Evolutionary conservation across 2,113 vertebrate genomes (phyloP).

Genomic region (Apaloderma vittatum): DNA sequence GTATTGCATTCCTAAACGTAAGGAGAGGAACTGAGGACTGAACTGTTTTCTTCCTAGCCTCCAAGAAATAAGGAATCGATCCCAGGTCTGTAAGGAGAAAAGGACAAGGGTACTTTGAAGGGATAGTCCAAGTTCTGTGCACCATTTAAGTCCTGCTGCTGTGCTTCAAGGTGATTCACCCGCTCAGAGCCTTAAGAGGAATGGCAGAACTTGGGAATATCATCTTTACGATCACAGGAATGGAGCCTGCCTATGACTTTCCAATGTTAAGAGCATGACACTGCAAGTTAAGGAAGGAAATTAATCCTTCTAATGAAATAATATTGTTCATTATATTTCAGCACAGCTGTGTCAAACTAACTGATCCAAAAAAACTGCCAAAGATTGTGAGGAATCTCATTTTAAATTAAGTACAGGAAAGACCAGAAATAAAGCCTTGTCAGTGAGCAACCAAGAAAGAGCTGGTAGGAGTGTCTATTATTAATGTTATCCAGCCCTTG

Average conservation of each 20-base stretch:
- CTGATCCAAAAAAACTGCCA: not conserved
- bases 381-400: not conserved
- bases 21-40: not conserved
- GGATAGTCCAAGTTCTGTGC: not conserved
- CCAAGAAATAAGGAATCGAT: not conserved
- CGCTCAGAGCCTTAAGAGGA: not conserved
- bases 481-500: constrained; percentile 3
- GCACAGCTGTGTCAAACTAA: not conserved
- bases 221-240: not conserved
- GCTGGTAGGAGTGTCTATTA: constrained; percentile 4
- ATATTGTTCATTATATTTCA: not conserved
- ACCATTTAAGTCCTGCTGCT: not conserved
- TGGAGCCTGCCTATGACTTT: not conserved
- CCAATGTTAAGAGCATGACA: not conserved
- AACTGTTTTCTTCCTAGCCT: not conserved
- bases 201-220: not conserved
- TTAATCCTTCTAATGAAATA: not conserved
- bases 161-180: not conserved
- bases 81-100: not conserved
- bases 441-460: not conserved
- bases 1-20: not conserved
- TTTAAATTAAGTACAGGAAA: not conserved
- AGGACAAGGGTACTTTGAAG: not conserved
- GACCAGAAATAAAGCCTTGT: not conserved
- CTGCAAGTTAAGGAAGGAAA: not conserved